phyloP scores from a whole-genome alignment of 2,113 vertebrate genomes.

The Budorcas taxicolor region DNA sequence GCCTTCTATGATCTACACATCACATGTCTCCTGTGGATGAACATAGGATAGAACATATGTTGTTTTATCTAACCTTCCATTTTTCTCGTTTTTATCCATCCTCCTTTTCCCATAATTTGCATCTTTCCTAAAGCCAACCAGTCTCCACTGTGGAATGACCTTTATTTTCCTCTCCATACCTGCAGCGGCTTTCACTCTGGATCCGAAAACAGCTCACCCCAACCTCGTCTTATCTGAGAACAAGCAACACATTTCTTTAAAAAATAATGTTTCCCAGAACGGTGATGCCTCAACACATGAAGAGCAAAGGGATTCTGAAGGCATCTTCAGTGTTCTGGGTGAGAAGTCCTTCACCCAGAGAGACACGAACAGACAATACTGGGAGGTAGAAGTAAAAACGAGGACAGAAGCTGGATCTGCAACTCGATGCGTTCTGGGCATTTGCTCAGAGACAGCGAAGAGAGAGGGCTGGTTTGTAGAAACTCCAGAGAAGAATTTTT shows the following conservation, averaged over 20 bases:
- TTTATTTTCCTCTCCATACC: not conserved
- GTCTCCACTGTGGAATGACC: not conserved
- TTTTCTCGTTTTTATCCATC: not conserved
- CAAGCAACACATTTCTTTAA: constrained; percentile 57
- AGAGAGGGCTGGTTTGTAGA: constrained; percentile 26
- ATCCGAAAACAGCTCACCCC: constrained; percentile 7
- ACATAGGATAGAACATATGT: not conserved
- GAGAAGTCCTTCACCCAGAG: not conserved
- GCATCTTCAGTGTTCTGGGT: constrained; percentile 59
- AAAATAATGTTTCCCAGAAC: not conserved
- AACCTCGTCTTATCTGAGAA: constrained; percentile 5
- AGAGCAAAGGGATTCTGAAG: constrained; percentile 72
- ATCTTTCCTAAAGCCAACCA: not conserved
- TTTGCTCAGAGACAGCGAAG: constrained; percentile 41
- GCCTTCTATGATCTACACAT: not conserved
- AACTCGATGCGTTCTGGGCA: constrained; percentile 49
- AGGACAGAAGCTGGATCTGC: not conserved
- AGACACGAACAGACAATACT: constrained; percentile 27
- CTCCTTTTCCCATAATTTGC: not conserved
- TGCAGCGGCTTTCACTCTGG: constrained; percentile 35
- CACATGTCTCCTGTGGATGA: not conserved
- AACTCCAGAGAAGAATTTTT: constrained; percentile 37
- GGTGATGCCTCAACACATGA: not conserved
- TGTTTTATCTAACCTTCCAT: not conserved
- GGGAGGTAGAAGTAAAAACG: constrained; percentile 60